Percentiles rank a stretch among this genome's conserved stretches.
These are phyloP conservation scores for Myotis lucifugus DNA, from an alignment of 2,113 vertebrate genomes.

Conservation along the genomic window DNA sequence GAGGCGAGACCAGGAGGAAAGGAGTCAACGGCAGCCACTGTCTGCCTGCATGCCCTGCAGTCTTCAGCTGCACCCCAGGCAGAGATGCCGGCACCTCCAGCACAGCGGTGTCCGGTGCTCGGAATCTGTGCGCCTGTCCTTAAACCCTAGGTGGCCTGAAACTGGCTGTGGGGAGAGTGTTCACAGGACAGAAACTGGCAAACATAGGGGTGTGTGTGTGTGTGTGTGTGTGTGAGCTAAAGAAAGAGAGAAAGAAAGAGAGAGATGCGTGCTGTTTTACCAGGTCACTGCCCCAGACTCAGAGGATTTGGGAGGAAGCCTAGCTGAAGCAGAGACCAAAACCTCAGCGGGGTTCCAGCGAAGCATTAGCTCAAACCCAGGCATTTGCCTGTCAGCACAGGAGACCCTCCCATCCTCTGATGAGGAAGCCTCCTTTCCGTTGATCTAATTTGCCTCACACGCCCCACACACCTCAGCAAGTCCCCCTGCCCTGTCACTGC, in stretches of 20 bases:
- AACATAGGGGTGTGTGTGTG: too few relatives aligned
- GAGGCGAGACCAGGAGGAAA: too few relatives aligned
- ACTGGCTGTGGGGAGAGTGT: not conserved
- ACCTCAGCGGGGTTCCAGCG: not conserved
- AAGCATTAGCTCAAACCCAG: rapidly evolving
- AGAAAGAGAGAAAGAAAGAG: rapidly evolving
- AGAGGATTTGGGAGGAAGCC: not conserved
- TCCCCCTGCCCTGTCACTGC: not conserved
- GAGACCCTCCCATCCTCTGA: not conserved
- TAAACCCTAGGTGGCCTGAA: too few relatives aligned
- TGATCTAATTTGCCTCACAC: not conserved
- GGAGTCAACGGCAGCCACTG: too few relatives aligned
- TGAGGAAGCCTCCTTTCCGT: not conserved
- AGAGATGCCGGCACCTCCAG: too few relatives aligned
- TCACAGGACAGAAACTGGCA: too few relatives aligned
- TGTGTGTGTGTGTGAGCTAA: rapidly evolving
- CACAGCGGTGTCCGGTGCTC: too few relatives aligned
- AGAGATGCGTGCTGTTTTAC: too few relatives aligned
- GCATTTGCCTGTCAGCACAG: not conserved
- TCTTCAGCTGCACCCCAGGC: too few relatives aligned
- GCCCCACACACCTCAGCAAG: not conserved
- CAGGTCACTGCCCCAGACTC: not conserved
- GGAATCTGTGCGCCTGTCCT: too few relatives aligned
- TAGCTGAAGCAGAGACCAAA: rapidly evolving
- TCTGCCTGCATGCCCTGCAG: too few relatives aligned